Evolutionary conservation across 2,113 vertebrate species (phyloP).

Genomic region (Alligator sinensis): DNA sequence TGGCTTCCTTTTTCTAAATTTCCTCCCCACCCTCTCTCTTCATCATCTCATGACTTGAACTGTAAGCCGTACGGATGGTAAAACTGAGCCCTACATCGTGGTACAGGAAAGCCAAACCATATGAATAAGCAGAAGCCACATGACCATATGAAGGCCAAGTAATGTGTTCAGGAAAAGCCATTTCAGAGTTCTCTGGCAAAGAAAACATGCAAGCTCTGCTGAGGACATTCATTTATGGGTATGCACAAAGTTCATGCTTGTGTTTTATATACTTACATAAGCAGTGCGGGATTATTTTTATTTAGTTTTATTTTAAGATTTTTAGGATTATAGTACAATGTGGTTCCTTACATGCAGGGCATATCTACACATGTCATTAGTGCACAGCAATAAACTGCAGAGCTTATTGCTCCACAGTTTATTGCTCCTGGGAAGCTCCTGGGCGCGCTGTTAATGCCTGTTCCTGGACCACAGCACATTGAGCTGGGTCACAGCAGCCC

Average conservation of each 20-base stretch:
- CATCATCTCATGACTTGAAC: slow-evolving; percentile 57
- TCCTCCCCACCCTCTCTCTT: slow-evolving; percentile 67
- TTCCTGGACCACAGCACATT: no score
- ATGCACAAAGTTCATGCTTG: background rate
- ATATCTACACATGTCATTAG: no score
- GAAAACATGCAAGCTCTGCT: background rate
- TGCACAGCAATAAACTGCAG: no score
- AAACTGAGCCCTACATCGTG: slow-evolving; percentile 2
- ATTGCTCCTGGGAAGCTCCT: no score
- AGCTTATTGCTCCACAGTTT: no score
- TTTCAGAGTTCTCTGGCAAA: slow-evolving; percentile 26
- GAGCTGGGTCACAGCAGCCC: no score
- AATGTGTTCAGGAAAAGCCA: slow-evolving; percentile 46
- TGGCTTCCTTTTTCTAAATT: slow-evolving; percentile 47
- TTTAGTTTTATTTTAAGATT: background rate
- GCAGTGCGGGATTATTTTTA: background rate
- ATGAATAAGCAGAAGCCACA: slow-evolving; percentile 60
- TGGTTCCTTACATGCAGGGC: background rate
- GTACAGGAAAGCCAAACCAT: slow-evolving; percentile 39
- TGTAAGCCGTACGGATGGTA: background rate
- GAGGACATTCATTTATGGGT: background rate
- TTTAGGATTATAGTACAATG: background rate
- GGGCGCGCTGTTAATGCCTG: no score
- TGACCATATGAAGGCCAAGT: slow-evolving; percentile 35
- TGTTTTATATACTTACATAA: background rate